Evolutionary conservation across 2,888 invertebrate species (phyloP).

Genomic region (Patella caerulea): DNA sequence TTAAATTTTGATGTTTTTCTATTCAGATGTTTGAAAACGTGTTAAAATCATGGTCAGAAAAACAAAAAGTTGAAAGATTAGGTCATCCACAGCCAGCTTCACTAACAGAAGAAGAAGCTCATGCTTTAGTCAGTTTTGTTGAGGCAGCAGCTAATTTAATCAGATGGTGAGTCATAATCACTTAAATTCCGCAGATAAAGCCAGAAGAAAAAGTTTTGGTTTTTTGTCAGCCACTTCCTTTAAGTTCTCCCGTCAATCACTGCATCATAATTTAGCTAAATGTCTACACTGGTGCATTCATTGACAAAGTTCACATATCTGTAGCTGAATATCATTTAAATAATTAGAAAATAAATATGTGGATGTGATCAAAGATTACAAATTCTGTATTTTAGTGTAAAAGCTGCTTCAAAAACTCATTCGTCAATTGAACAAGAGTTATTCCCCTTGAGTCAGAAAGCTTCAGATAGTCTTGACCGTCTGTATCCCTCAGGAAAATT

Average conservation of each 20-base stretch:
- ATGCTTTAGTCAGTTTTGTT: slow-evolving; percentile 83
- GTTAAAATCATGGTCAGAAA: slow-evolving; percentile 88
- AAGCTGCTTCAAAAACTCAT: slow-evolving; percentile 79
- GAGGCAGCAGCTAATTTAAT: slow-evolving; percentile 88
- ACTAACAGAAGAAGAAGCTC: slow-evolving; percentile 78
- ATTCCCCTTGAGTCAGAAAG: slow-evolving; percentile 82
- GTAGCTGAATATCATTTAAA: too few species aligned
- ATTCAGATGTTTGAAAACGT: slow-evolving; percentile 87
- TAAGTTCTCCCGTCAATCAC: too few species aligned
- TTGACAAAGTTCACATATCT: too few species aligned
- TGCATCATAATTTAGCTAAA: too few species aligned
- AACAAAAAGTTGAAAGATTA: slow-evolving; percentile 75
- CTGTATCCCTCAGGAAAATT: slow-evolving; percentile 88
- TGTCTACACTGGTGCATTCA: too few species aligned
- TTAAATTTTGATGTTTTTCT: neutral
- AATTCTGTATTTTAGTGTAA: slow-evolving; percentile 69
- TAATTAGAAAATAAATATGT: too few species aligned
- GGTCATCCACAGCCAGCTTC: slow-evolving; percentile 56
- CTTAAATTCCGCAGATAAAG: too few species aligned
- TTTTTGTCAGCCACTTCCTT: too few species aligned
- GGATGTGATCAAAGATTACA: too few species aligned
- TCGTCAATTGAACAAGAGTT: slow-evolving; percentile 81
- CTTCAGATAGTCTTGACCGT: slow-evolving; percentile 80
- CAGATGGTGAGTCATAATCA: slow-evolving; percentile 73
- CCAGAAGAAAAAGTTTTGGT: too few species aligned